Conservation (phyloP, 2,888 invertebrate species). For the Xestoiulus laeticollis region DNA sequence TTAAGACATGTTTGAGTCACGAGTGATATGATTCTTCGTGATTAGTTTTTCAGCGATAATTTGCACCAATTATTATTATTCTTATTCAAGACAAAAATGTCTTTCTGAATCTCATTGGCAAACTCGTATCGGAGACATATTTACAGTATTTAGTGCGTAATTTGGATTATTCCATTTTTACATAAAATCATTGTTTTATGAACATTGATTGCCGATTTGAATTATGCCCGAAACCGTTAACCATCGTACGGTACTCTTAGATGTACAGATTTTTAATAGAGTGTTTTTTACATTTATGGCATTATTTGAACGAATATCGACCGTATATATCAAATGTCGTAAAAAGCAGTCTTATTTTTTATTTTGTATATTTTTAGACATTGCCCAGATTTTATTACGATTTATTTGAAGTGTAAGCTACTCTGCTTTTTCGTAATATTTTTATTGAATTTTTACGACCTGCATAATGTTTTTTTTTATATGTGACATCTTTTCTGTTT, state of each 20-base stretch:
- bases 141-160: conserved; percentile 13
- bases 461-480: neutral
- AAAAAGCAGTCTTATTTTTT: neutral
- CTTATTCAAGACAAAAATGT: neutral
- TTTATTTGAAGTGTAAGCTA: neutral
- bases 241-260: neutral
- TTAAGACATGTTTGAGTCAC: neutral
- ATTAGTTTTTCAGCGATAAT: neutral
- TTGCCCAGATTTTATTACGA: conserved; percentile 32
- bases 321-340: neutral
- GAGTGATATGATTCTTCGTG: neutral
- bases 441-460: neutral
- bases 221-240: neutral
- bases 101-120: neutral
- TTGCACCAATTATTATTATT: neutral
- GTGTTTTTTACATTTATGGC: neutral
- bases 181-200: neutral
- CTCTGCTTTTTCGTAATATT: neutral
- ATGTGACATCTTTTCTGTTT: neutral
- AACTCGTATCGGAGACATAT: neutral
- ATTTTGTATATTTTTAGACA: conserved; percentile 33
- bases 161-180: conserved; percentile 1
- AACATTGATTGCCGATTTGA: neutral
- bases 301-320: neutral
- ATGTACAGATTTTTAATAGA: conserved; percentile 21